Conservation (phyloP, 2,888 invertebrate genomes). For the Philereme vetulata region DNA sequence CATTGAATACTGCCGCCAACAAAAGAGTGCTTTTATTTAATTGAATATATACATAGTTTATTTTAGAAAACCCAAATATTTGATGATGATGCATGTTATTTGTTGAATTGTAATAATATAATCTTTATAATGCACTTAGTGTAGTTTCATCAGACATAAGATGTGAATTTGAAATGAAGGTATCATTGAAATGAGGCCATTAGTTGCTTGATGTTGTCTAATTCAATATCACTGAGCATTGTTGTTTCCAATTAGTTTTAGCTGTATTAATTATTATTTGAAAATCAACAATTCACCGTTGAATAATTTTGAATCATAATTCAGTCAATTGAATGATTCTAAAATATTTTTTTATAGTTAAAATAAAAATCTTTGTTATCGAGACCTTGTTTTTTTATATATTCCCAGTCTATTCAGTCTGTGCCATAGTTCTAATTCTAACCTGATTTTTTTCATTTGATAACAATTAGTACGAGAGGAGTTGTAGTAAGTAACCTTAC, state of each 20-base stretch:
- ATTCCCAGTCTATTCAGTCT: too few relatives aligned
- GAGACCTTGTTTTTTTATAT: slow-evolving; percentile 1
- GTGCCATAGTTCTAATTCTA: too few relatives aligned
- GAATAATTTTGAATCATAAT: too few relatives aligned
- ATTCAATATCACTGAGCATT: background rate
- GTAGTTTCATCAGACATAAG: background rate
- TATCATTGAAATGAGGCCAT: background rate
- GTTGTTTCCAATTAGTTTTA: slow-evolving; percentile 16
- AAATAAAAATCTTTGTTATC: slow-evolving; percentile 26
- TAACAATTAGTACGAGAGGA: too few relatives aligned
- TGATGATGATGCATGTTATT: too few relatives aligned
- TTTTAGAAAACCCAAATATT: too few relatives aligned
- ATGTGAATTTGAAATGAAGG: background rate
- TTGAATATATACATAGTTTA: background rate
- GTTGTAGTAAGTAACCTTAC: too few relatives aligned
- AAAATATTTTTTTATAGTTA: slow-evolving; percentile 3
- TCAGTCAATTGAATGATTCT: too few relatives aligned
- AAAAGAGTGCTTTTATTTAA: slow-evolving; percentile 7
- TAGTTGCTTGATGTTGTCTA: slow-evolving; percentile 4
- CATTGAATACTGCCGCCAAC: background rate
- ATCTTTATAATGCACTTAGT: background rate
- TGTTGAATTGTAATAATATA: slow-evolving; percentile 2
- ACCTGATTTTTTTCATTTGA: too few relatives aligned
- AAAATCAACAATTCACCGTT: too few relatives aligned
- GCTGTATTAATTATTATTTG: slow-evolving; percentile 17